A percentile compares a stretch with the other conserved stretches of the same genome.
These are phyloP conservation scores for Pteruthius melanotis DNA, from an alignment of 2,113 vertebrate genomes.

Conservation along the genomic window DNA sequence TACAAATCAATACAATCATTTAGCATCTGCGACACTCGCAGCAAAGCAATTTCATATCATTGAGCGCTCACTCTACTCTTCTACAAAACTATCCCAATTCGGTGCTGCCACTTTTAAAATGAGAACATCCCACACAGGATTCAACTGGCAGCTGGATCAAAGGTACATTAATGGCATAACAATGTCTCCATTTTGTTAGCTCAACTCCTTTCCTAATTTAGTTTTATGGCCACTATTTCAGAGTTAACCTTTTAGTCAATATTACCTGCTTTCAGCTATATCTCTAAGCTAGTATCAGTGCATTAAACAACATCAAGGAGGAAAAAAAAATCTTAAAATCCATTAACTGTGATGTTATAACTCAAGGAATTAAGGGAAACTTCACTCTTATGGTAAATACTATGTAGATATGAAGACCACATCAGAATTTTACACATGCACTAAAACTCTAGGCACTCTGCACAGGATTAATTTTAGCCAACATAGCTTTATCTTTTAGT, in stretches of 20 bases:
- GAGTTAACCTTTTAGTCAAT: neutral
- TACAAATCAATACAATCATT: neutral
- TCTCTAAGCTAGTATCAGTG: neutral
- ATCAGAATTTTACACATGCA: neutral
- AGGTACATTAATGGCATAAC: neutral
- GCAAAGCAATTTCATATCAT: neutral
- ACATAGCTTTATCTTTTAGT: neutral
- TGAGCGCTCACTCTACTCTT: neutral
- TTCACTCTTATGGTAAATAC: neutral
- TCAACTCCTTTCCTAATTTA: neutral
- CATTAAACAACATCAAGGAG: neutral
- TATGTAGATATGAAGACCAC: neutral
- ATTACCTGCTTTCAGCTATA: neutral
- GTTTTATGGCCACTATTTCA: neutral
- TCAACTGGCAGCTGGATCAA: neutral
- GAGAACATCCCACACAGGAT: neutral
- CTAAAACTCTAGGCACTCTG: neutral
- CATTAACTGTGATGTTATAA: neutral
- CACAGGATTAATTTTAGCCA: neutral
- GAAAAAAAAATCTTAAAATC: neutral
- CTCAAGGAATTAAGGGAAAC: neutral
- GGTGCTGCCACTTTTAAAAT: neutral
- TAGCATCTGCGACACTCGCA: neutral
- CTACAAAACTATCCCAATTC: neutral
- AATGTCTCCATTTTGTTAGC: neutral